phyloP scores from a whole-genome alignment of 2,113 vertebrate species.

The Xenopus laevis region DNA sequence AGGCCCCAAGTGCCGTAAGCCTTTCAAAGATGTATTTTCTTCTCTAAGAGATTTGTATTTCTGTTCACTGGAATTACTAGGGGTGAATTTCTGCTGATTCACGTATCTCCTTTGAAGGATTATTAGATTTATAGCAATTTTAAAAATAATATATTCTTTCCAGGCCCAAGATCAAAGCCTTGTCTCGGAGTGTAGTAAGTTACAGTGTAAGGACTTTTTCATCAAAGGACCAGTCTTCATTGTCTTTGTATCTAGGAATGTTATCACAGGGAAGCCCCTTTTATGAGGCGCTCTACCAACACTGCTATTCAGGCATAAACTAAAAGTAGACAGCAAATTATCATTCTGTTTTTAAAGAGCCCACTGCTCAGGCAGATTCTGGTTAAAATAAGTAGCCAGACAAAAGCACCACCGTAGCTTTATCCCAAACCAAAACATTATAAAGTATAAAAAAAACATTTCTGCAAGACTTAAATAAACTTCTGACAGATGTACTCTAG shows the following conservation, averaged over 20 bases:
- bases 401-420: constrained; percentile 51
- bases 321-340: constrained; percentile 51
- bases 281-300: constrained; percentile 50
- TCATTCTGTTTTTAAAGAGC: constrained; percentile 44
- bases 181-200: constrained; percentile 49
- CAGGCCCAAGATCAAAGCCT: constrained; percentile 59
- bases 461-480: constrained; percentile 44
- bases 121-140: constrained; percentile 50
- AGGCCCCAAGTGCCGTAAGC: not conserved
- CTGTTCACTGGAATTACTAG: constrained; percentile 1
- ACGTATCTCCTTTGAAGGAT: constrained; percentile 50
- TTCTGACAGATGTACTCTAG: constrained; percentile 7
- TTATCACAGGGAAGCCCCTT: constrained; percentile 51
- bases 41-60: constrained; percentile 7
- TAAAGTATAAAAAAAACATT: constrained; percentile 51
- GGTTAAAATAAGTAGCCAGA: constrained; percentile 39
- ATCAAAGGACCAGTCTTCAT: constrained; percentile 45
- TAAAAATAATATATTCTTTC: constrained; percentile 59
- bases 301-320: constrained; percentile 53
- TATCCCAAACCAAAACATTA: constrained; percentile 51
- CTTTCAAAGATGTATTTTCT: not conserved
- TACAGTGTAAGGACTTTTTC: constrained; percentile 51
- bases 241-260: constrained; percentile 58
- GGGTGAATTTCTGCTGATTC: constrained; percentile 16
- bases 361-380: constrained; percentile 18